These are phyloP conservation scores for Trachemys scripta DNA, from an alignment of 2,113 vertebrate species.

Conservation along the genomic window DNA sequence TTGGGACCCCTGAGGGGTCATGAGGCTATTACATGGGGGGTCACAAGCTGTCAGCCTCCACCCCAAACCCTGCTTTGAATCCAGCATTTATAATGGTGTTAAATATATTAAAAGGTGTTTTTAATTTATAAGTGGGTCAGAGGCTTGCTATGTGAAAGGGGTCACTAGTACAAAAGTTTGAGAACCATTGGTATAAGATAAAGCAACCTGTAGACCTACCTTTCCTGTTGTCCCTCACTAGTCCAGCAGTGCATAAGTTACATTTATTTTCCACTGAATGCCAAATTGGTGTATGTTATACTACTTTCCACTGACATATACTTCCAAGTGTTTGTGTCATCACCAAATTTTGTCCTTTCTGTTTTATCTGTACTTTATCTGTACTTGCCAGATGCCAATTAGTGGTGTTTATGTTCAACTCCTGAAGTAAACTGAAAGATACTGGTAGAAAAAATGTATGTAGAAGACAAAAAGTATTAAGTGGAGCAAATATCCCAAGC, in stretches of 20 bases:
- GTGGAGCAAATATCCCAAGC: not conserved
- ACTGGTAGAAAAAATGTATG: not conserved
- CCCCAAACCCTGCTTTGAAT: too few relatives aligned
- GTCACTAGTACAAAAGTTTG: too few relatives aligned
- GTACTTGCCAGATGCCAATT: not conserved
- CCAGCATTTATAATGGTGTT: too few relatives aligned
- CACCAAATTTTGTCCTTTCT: not conserved
- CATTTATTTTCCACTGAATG: not conserved
- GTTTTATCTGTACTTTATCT: not conserved
- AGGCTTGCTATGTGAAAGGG: too few relatives aligned
- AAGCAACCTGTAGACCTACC: not conserved
- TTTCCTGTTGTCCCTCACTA: not conserved
- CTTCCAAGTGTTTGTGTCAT: slow-evolving; percentile 3
- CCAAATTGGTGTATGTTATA: not conserved
- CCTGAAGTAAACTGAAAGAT: not conserved
- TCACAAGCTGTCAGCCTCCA: too few relatives aligned
- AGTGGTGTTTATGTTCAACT: not conserved
- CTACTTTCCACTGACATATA: not conserved
- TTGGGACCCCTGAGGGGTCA: too few relatives aligned
- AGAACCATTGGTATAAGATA: not conserved
- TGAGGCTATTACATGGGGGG: too few relatives aligned
- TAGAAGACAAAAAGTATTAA: not conserved
- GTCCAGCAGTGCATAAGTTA: not conserved
- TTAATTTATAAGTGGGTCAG: too few relatives aligned
- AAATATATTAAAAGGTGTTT: too few relatives aligned